phyloP scores from a whole-genome alignment of 2,797 vertebrate genomes.

The Lepus oiostolus region DNA sequence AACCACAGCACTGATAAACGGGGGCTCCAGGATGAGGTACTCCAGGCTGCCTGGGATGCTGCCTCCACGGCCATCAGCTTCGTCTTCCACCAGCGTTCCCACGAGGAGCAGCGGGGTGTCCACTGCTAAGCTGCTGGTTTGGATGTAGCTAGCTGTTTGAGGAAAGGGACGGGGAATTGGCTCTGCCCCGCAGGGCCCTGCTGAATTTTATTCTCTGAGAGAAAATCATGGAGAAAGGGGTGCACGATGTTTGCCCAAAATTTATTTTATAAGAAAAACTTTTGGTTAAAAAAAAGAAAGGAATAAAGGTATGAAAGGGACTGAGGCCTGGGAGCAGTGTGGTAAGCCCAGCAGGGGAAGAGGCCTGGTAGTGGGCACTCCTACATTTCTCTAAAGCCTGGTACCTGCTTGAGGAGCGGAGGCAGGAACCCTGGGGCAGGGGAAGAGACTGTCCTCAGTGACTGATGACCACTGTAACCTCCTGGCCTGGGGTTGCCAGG shows the following conservation, averaged over 20 bases:
- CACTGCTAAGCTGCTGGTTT: constrained; percentile 83
- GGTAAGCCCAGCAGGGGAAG: constrained; percentile 75
- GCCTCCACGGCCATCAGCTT: constrained; percentile 91
- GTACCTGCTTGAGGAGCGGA: constrained; percentile 56
- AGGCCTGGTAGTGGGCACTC: constrained; percentile 69
- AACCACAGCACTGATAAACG: constrained; percentile 94
- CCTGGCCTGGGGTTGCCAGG: constrained; percentile 52
- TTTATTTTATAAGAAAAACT: constrained; percentile 87
- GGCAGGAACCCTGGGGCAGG: constrained; percentile 59
- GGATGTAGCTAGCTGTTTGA: constrained; percentile 50
- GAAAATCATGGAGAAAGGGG: constrained; percentile 81
- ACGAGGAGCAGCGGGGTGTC: constrained; percentile 94
- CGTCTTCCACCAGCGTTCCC: constrained; percentile 96
- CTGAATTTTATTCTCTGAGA: constrained; percentile 78
- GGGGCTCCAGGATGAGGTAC: constrained; percentile 93
- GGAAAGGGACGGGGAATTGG: constrained; percentile 65
- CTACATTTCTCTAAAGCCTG: constrained; percentile 71
- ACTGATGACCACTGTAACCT: constrained; percentile 65
- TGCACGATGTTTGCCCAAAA: constrained; percentile 85
- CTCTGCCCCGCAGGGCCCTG: background rate
- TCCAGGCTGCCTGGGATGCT: constrained; percentile 96
- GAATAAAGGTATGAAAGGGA: constrained; percentile 85
- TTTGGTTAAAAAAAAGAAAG: constrained; percentile 83
- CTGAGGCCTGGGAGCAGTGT: constrained; percentile 78
- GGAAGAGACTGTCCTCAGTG: constrained; percentile 25